Base-by-base conservation (phyloP, 92 coral and sea anemone genomes). In the Nematostella vectensis region DNA sequence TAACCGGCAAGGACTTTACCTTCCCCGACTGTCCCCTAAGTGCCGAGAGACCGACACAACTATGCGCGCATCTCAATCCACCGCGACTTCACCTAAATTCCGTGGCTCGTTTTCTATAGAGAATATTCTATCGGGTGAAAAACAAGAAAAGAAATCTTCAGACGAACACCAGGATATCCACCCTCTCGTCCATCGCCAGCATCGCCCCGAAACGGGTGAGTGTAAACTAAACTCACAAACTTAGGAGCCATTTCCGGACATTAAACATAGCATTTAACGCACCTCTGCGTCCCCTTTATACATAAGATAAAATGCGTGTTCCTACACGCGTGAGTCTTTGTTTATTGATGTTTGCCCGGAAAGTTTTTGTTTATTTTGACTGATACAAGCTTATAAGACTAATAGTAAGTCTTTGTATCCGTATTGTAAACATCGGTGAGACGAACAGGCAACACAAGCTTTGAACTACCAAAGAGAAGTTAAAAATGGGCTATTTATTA, bases 71-170 rank as follows among this genome's bases (percentile, higher is more conserved):
- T 6, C 8, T 15, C 40, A 33, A 15, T 15, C 15, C 40, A 6
- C 40, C 8, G 40, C 53, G 20, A 37, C 68, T 12, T 61, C 95
- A 12, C 62, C 87, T 15, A 81, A 70, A 37, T 93, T 93, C 58
- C 81, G 75, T 24, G 89, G 99, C 20, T 77, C 99, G n/a, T 93
- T 93, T 66, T 93, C 99, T 4, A 93, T 93, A 26, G 95, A 88
- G 61, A 93, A 82, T 60, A 87, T 93, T 55, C 81, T 93, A 12
- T 80, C 86, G 26, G 95, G 67, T 12, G 56, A 58, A 39, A 28
- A 1, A 15, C 62, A 40, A n/a, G 72, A 66, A 15, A 57, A 59
- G 31, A 67, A 39, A 57, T 49, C 49, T 2, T 11, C 67, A 11
- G 4, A 55, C 15, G 25, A 29, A 12, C 58, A 49, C 17, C 70